These are phyloP conservation scores for Notospermus geniculatus DNA, from an alignment of 1,140 invertebrate species.

Conservation along the genomic window DNA sequence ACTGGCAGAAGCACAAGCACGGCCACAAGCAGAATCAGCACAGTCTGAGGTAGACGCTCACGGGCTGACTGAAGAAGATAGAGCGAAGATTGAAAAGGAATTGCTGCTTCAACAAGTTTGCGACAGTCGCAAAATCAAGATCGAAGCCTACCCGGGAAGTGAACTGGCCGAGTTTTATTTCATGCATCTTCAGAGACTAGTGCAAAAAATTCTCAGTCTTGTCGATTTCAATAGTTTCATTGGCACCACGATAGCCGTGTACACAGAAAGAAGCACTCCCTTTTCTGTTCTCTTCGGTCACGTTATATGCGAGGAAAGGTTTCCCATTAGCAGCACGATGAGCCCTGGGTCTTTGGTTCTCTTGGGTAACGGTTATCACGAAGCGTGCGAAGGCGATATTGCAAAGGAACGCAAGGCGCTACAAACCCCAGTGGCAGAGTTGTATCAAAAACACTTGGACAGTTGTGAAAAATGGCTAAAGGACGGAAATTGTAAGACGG, in stretches of 20 bases:
- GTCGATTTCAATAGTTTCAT: background rate
- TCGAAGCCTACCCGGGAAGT: conserved; percentile 4
- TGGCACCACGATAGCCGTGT: background rate
- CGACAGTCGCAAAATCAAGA: conserved; percentile 8
- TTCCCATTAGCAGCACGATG: conserved; percentile 8
- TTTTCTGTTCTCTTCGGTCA: conserved; percentile 6
- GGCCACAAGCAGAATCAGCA: no score
- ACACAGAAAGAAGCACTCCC: conserved; percentile 7
- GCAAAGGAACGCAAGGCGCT: background rate
- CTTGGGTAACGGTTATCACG: conserved; percentile 4
- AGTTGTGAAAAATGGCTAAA: conserved; percentile 6
- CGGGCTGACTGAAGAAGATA: conserved; percentile 6
- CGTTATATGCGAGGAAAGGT: conserved; percentile 4
- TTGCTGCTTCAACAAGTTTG: conserved; percentile 4
- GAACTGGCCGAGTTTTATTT: conserved; percentile 8
- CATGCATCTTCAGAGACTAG: background rate
- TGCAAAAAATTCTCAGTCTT: conserved; percentile 4
- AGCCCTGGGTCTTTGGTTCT: conserved; percentile 6
- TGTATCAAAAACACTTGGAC: conserved; percentile 7
- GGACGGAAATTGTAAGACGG: background rate
- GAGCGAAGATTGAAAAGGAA: conserved; percentile 1
- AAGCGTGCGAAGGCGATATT: conserved; percentile 3
- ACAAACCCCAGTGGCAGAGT: background rate
- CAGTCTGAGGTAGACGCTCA: no score
- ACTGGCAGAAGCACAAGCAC: no score